Conservation (phyloP, 2,888 invertebrate genomes). For the Coecobrya sp. region DNA sequence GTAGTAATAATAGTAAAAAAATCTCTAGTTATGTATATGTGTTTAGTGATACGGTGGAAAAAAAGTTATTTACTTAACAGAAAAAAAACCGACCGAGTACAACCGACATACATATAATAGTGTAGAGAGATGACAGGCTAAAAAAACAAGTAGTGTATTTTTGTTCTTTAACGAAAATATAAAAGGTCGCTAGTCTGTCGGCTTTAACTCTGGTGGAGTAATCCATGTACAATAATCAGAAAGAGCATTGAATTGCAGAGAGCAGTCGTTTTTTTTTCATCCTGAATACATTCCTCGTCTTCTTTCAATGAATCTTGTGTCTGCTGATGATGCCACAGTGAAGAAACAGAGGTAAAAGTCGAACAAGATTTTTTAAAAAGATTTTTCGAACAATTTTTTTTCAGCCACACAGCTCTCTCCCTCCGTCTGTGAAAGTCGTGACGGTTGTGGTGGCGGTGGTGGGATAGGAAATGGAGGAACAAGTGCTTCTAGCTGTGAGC, state of each 20-base stretch:
- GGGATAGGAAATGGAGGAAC: neutral
- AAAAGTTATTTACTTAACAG: constrained; percentile 16
- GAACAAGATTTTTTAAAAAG: neutral
- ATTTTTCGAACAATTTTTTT: neutral
- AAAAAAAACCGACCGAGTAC: neutral
- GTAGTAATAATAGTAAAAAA: neutral
- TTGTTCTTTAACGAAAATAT: constrained; percentile 27
- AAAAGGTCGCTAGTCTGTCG: constrained; percentile 31
- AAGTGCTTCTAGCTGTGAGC: constrained; percentile 21
- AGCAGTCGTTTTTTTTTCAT: too few species aligned
- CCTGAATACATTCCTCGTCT: neutral
- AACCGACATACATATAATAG: neutral
- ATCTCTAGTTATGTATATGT: neutral
- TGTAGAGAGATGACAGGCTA: neutral
- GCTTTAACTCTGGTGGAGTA: neutral
- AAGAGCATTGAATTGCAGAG: neutral
- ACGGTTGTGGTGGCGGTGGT: neutral
- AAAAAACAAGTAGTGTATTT: constrained; percentile 33
- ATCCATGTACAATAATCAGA: neutral
- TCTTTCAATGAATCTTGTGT: neutral
- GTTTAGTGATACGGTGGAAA: neutral
- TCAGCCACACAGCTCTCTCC: neutral
- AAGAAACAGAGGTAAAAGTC: neutral
- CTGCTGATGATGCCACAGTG: neutral
- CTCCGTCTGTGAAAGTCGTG: neutral